Conservation (phyloP, 2,888 invertebrate genomes). For the Papilio demoleus region DNA sequence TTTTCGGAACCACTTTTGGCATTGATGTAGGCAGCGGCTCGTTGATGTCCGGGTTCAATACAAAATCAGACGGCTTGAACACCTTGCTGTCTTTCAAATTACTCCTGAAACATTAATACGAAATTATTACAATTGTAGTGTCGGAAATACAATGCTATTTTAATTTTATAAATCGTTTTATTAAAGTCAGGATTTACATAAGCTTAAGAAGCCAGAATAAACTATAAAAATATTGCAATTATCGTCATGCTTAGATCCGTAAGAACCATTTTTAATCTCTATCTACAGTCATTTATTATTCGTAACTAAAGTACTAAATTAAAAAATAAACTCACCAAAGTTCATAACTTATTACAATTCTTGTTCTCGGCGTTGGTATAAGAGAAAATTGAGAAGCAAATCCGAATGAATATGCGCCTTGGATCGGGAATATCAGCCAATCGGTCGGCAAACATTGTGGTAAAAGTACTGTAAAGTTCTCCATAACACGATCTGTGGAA, state of each 20-base stretch:
- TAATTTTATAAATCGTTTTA: not conserved
- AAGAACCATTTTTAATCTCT: not conserved
- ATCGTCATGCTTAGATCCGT: not conserved
- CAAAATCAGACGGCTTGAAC: slow-evolving; percentile 50
- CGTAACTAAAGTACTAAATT: not conserved
- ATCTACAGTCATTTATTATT: no score
- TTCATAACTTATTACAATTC: slow-evolving; percentile 51
- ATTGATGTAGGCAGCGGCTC: slow-evolving; percentile 52
- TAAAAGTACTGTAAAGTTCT: slow-evolving; percentile 46
- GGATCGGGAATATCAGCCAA: slow-evolving; percentile 53
- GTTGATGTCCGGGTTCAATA: slow-evolving; percentile 50
- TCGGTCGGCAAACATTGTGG: slow-evolving; percentile 51
- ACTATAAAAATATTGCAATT: no score
- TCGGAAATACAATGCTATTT: no score
- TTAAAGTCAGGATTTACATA: not conserved
- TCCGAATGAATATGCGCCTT: slow-evolving; percentile 53
- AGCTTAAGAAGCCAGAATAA: not conserved
- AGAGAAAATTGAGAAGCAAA: slow-evolving; percentile 52
- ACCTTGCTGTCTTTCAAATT: slow-evolving; percentile 49
- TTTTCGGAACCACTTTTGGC: slow-evolving; percentile 47
- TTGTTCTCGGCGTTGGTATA: slow-evolving; percentile 49
- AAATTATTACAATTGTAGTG: no score
- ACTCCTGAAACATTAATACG: slow-evolving; percentile 35
- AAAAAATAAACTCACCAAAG: slow-evolving; percentile 50
- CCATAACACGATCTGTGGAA: slow-evolving; percentile 53